Base-by-base conservation (phyloP, 2,888 invertebrate species). In the Brassicogethes aeneus region DNA sequence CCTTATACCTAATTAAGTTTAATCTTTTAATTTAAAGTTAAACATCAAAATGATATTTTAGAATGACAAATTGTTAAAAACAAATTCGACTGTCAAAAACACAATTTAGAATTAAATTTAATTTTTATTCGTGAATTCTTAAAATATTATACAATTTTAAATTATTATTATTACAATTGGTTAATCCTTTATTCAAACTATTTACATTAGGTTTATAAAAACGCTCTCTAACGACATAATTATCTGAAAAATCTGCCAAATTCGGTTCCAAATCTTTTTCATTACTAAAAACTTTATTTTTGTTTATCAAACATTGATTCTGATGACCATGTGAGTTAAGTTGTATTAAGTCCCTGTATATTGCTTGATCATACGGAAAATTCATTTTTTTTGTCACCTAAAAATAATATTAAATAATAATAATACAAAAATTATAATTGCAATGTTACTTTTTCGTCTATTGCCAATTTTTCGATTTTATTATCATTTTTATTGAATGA, bases 311-410 rank as follows among this genome's bases (percentile, higher is more conserved):
- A 10, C 5, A 10, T 23, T 23, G 23, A 23, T 23, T 23, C 10
- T 23, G 23, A 5, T 7, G 10, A 7, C 5, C 23, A 5, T 5
- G 23, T 23, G 23, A 23, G 10, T 23, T 23, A 7, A 23, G 10
- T 10, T 23, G 54, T n/a, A 59, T 54, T 23, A 59, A 43, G 44
- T 56, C 51, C 44, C 50, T 59, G 38, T 52, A 59, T 32, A 57
- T 48, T 8, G 44, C 41, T 43, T 56, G 46, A 15, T 54, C 49
- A 34, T 48, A 46, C 2, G 53, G 54, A 44, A 57, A 57, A 44
- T 59, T 59, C 15, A 59, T 42, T 40, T 47, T 47, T 39, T 50
- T 56, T 15, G 57, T 49, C 5, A 54, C 43, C 59, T 59, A 32
- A 3, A 55, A 50, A 5, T 15, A 41, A 14, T 35, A 31, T 16